These are phyloP conservation scores for Chanos chanos DNA, from an alignment of 2,797 vertebrate genomes.

Conservation along the genomic window DNA sequence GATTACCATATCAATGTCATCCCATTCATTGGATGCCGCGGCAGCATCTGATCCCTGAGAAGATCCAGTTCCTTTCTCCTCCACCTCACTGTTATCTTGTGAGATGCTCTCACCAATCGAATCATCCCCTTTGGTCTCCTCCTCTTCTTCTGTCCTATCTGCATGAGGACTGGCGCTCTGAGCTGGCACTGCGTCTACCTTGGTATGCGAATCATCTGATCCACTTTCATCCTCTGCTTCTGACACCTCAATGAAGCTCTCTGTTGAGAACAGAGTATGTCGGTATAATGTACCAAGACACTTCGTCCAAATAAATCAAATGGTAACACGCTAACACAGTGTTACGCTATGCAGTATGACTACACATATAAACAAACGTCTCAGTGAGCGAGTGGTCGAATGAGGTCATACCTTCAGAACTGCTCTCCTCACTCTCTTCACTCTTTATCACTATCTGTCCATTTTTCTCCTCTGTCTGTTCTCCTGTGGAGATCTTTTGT, in stretches of 20 bases:
- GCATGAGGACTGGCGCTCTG: neutral
- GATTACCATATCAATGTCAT: slow-evolving; percentile 78
- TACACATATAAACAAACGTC: neutral
- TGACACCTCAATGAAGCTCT: slow-evolving; percentile 88
- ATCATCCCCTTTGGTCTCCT: slow-evolving; percentile 44
- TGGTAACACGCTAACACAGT: neutral
- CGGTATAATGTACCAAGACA: neutral
- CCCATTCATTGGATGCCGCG: slow-evolving; percentile 72
- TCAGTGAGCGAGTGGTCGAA: too few species aligned
- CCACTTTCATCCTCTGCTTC: slow-evolving; percentile 52
- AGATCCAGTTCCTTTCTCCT: neutral
- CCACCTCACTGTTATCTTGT: slow-evolving; percentile 46
- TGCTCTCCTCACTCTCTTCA: slow-evolving; percentile 47
- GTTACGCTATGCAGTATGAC: neutral
- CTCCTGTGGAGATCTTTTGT: neutral
- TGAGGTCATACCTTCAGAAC: slow-evolving; percentile 67
- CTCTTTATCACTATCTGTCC: slow-evolving; percentile 20
- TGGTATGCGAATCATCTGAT: slow-evolving; percentile 55
- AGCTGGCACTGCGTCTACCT: slow-evolving; percentile 44
- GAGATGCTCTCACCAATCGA: neutral
- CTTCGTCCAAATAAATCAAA: too few species aligned
- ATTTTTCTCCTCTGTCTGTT: slow-evolving; percentile 1
- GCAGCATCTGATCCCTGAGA: slow-evolving; percentile 26
- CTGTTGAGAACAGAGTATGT: slow-evolving; percentile 53
- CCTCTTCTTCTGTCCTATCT: slow-evolving; percentile 27